A percentile compares a stretch with the other conserved stretches of the same genome.
Evolutionary conservation across 2,113 vertebrate genomes (phyloP).

Genomic region (Ailuropoda melanoleuca): DNA sequence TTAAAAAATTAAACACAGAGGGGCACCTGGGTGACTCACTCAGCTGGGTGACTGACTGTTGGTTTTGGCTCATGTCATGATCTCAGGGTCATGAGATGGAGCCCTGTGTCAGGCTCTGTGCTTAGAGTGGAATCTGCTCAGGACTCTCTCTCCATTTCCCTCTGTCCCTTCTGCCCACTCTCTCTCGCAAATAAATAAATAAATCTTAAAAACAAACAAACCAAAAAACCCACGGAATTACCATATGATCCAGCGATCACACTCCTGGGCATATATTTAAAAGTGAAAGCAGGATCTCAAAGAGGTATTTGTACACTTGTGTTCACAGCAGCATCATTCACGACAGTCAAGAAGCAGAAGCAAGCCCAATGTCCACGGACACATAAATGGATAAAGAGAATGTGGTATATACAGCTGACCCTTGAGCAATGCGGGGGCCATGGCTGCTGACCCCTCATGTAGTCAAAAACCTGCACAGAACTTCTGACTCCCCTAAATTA

Average conservation of each 20-base stretch:
- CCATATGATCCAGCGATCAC: not conserved
- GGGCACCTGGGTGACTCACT: no score
- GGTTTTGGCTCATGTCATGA: no score
- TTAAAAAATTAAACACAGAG: not conserved
- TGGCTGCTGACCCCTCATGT: not conserved
- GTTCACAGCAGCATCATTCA: not conserved
- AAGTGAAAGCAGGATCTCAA: not conserved
- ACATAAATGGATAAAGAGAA: not conserved
- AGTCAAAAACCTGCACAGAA: not conserved
- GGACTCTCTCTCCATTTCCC: not conserved
- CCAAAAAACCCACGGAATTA: not conserved
- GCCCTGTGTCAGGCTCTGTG: not conserved
- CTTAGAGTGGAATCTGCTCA: not conserved
- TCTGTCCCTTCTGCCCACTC: not conserved
- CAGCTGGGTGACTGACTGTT: no score
- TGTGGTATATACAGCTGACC: not conserved
- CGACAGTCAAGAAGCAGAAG: not conserved
- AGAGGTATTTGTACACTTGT: not conserved
- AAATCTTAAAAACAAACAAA: not conserved
- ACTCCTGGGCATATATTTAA: not conserved
- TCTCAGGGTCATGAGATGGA: no score
- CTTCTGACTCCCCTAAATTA: not conserved
- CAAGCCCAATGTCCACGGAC: not conserved
- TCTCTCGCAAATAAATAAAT: not conserved
- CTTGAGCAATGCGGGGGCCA: not conserved